Conservation (phyloP, 2,888 invertebrate genomes). For the Epinotia demarniana region DNA sequence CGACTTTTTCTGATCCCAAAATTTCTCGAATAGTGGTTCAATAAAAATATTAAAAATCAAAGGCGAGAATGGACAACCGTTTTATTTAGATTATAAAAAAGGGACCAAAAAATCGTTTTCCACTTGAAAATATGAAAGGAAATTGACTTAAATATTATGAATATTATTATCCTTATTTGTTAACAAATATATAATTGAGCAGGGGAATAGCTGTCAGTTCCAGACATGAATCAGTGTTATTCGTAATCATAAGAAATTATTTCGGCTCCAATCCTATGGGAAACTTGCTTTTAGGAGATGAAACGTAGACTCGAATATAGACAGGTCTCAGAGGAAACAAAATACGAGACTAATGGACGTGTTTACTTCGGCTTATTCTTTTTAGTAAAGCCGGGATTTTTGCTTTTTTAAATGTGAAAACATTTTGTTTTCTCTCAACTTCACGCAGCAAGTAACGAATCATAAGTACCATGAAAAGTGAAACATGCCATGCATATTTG, state of each 20-base stretch:
- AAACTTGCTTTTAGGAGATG: conserved; percentile 35
- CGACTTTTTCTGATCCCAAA: too few relatives aligned
- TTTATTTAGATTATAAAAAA: too few relatives aligned
- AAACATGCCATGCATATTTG: neutral
- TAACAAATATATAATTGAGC: conserved; percentile 1
- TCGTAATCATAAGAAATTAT: conserved; percentile 29
- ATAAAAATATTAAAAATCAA: too few relatives aligned
- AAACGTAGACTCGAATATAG: conserved; percentile 38
- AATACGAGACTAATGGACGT: conserved; percentile 39
- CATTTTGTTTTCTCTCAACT: neutral
- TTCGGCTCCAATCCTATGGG: conserved; percentile 26
- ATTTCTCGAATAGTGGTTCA: too few relatives aligned
- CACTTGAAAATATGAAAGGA: too few relatives aligned
- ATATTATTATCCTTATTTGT: neutral
- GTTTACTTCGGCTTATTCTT: conserved; percentile 37
- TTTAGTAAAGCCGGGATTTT: conserved; percentile 10
- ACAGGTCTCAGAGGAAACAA: conserved; percentile 36
- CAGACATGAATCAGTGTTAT: conserved; percentile 18
- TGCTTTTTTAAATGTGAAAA: conserved; percentile 3
- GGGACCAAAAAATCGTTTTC: too few relatives aligned
- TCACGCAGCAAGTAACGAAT: neutral
- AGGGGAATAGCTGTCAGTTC: conserved; percentile 9
- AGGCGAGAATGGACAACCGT: too few relatives aligned
- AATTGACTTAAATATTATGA: neutral
- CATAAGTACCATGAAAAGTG: too few relatives aligned